Percentiles rank a stretch among this genome's conserved stretches.
Evolutionary conservation across 2,888 invertebrate species (phyloP).

Genomic region (Camponotus fellah): DNA sequence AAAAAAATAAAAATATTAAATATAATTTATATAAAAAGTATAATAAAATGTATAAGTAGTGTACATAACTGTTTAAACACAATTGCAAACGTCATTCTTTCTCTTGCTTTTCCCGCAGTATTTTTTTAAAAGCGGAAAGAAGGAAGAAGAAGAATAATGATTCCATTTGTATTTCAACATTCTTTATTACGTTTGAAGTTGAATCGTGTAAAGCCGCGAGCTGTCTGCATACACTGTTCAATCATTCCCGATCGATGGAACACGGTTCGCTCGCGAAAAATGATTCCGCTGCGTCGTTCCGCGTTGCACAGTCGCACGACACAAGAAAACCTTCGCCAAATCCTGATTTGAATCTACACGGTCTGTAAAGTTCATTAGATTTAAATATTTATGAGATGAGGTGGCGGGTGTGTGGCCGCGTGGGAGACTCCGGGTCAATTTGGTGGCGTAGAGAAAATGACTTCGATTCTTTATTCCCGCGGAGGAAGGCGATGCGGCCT

Average conservation of each 20-base stretch:
- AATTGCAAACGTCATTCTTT: not conserved
- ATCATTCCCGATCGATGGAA: slow-evolving; percentile 37
- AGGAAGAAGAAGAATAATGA: not conserved
- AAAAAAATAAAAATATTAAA: not conserved
- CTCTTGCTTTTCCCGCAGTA: not conserved
- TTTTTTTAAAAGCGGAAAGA: not conserved
- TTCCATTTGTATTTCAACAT: not conserved
- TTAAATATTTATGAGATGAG: slow-evolving; percentile 82
- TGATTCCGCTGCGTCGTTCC: not conserved
- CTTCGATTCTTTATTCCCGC: slow-evolving; percentile 76
- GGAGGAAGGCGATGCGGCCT: slow-evolving; percentile 44
- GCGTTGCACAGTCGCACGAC: slow-evolving; percentile 3
- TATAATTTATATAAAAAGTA: not conserved
- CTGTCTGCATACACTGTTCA: slow-evolving; percentile 32
- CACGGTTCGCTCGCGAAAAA: slow-evolving; percentile 1
- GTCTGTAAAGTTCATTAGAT: slow-evolving; percentile 81
- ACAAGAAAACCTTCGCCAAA: slow-evolving; percentile 56
- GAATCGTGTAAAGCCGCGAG: not conserved
- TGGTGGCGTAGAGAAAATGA: slow-evolving; percentile 76
- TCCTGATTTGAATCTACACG: slow-evolving; percentile 78
- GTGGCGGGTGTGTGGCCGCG: slow-evolving; percentile 14
- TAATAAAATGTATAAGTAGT: not conserved
- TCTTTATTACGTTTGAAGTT: not conserved
- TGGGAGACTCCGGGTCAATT: slow-evolving; percentile 77
- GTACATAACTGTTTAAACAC: not conserved